These are phyloP conservation scores for Manduca sexta DNA, from an alignment of 1,140 invertebrate genomes.

Conservation along the genomic window DNA sequence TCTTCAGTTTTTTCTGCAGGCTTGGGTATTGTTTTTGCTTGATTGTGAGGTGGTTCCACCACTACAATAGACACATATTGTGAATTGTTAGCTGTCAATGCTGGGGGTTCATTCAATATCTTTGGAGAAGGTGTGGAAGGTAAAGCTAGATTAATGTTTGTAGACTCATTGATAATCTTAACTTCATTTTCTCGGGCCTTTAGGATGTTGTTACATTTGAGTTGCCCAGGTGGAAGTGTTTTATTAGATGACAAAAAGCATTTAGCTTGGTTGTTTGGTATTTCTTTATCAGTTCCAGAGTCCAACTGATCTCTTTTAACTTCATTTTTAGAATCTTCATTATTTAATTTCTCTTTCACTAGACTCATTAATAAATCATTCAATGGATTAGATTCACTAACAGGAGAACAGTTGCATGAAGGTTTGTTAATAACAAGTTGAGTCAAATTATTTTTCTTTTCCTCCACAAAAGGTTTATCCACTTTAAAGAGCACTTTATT, in stretches of 20 bases:
- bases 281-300: slow-evolving; percentile 70
- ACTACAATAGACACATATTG: slow-evolving; percentile 75
- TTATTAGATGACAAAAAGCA: slow-evolving; percentile 74
- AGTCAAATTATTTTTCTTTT: slow-evolving; percentile 61
- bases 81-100: slow-evolving; percentile 67
- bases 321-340: slow-evolving; percentile 75
- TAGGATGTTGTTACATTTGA: slow-evolving; percentile 97
- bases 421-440: slow-evolving; percentile 62
- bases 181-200: slow-evolving; percentile 80
- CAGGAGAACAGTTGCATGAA: slow-evolving; percentile 56
- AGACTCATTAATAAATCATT: slow-evolving; percentile 68
- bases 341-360: slow-evolving; percentile 74
- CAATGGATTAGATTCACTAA: slow-evolving; percentile 66
- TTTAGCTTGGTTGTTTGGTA: slow-evolving; percentile 81
- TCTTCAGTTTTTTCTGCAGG: slow-evolving; percentile 45
- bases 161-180: slow-evolving; percentile 64
- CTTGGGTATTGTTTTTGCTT: slow-evolving; percentile 50
- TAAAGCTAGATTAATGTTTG: slow-evolving; percentile 53
- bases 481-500: slow-evolving; percentile 65
- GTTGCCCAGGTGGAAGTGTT: slow-evolving; percentile 87
- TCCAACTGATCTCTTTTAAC: slow-evolving; percentile 75
- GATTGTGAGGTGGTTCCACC: slow-evolving; percentile 69
- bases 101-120: slow-evolving; percentile 56
- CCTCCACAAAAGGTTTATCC: slow-evolving; percentile 42
- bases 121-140: slow-evolving; percentile 63